Evolutionary conservation across 2,888 invertebrate genomes (phyloP).

Genomic region (Phragmatobia fuliginosa): DNA sequence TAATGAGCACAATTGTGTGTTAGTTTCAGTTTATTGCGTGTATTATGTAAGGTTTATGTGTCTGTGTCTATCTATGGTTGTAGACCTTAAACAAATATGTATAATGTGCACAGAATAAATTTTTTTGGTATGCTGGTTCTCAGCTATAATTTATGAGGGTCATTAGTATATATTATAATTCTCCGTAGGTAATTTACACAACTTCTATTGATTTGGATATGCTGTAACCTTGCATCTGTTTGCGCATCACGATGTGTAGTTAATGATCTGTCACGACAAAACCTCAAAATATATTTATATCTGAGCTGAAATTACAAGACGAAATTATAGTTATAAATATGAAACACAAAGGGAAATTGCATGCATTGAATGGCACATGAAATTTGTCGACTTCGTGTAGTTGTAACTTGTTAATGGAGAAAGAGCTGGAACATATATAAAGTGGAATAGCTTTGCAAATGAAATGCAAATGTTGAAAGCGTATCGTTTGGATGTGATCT

Average conservation of each 20-base stretch:
- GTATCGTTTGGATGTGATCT: constrained; percentile 47
- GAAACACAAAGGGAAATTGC: constrained; percentile 37
- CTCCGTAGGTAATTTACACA: no score
- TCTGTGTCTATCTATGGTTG: no score
- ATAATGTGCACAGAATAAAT: no score
- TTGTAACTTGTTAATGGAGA: constrained; percentile 41
- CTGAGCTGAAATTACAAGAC: constrained; percentile 20
- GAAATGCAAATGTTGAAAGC: constrained; percentile 43
- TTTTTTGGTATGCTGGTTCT: no score
- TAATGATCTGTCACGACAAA: constrained; percentile 34
- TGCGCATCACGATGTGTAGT: constrained; percentile 23
- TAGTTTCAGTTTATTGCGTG: no score
- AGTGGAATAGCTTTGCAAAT: constrained; percentile 32
- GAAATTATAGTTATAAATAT: constrained; percentile 44
- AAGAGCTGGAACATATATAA: constrained; percentile 26
- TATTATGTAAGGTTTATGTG: no score
- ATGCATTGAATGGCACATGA: no score
- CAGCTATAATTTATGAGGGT: no score
- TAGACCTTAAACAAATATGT: no score
- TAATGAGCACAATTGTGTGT: no score
- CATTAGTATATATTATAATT: no score
- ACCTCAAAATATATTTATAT: constrained; percentile 46
- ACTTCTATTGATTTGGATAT: no score
- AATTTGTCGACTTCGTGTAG: constrained; percentile 33
- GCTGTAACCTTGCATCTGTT: constrained; percentile 41